A percentile compares a stretch with the other conserved stretches of the same genome.
phyloP scores from a whole-genome alignment of 2,888 invertebrate species.

The Sesia apiformis region DNA sequence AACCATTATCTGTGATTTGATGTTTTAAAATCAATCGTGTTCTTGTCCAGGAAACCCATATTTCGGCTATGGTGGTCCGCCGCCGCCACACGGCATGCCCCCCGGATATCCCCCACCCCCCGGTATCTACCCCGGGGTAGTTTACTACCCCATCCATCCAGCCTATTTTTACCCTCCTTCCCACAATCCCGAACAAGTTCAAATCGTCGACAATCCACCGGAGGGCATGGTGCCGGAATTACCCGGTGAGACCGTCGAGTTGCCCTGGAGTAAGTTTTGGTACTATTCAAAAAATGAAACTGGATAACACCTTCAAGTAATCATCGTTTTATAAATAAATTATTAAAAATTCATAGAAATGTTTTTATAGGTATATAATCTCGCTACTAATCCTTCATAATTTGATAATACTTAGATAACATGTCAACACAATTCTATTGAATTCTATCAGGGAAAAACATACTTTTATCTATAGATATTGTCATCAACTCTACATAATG shows the following conservation, averaged over 20 bases:
- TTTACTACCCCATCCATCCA: constrained; percentile 58
- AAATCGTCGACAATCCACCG: constrained; percentile 36
- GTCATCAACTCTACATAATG: too few species aligned
- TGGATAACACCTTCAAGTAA: not conserved
- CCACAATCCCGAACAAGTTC: constrained; percentile 18
- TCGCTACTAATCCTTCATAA: not conserved
- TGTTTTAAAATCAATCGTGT: not conserved
- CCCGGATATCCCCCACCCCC: constrained; percentile 24
- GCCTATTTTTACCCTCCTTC: constrained; percentile 54
- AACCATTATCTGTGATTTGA: too few species aligned
- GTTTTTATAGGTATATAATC: too few species aligned
- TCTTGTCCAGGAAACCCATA: constrained; percentile 51
- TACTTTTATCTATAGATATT: too few species aligned
- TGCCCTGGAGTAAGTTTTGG: constrained; percentile 64
- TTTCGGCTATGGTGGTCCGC: constrained; percentile 51
- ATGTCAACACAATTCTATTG: too few species aligned
- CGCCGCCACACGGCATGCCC: constrained; percentile 24
- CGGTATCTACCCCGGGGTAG: constrained; percentile 32
- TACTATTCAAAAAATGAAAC: not conserved
- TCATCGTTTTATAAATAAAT: too few species aligned
- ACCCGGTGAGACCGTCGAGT: constrained; percentile 64
- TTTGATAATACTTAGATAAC: too few species aligned
- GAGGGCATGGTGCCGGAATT: constrained; percentile 47
- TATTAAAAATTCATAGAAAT: too few species aligned
- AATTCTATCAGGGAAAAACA: too few species aligned